Conservation (phyloP, 2,888 invertebrate genomes). For the Eupithecia tripunctaria region DNA sequence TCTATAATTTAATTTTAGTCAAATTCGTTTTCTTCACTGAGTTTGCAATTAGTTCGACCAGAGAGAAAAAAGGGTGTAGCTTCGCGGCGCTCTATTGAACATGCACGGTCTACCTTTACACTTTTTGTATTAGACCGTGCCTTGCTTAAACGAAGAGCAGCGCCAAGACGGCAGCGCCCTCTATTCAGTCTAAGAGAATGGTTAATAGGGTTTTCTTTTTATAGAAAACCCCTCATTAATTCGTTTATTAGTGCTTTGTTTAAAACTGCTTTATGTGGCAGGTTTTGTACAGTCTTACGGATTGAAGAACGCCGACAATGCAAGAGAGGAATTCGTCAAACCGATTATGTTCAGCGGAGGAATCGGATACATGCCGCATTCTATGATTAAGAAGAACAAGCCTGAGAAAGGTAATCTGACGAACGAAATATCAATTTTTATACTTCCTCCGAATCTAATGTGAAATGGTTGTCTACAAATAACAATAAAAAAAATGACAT, state of each 20-base stretch:
- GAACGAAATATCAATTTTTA: constrained; percentile 7
- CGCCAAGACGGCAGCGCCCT: neutral
- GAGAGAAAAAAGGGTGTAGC: neutral
- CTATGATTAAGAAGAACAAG: constrained; percentile 90
- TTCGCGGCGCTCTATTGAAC: neutral
- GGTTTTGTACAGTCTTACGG: constrained; percentile 98
- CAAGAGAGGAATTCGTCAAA: constrained; percentile 96
- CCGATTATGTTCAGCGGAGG: constrained; percentile 99
- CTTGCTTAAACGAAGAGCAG: neutral
- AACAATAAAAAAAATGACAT: too few species aligned
- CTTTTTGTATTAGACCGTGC: neutral
- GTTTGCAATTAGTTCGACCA: neutral
- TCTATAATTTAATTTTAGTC: neutral
- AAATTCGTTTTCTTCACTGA: neutral
- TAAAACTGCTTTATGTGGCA: constrained; percentile 47
- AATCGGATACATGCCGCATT: constrained; percentile 94
- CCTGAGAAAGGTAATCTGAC: constrained; percentile 87
- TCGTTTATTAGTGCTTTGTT: neutral
- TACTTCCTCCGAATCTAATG: too few species aligned
- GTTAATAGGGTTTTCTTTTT: neutral
- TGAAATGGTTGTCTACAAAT: too few species aligned
- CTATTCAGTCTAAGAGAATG: neutral
- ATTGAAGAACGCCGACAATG: constrained; percentile 85
- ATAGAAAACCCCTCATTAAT: neutral
- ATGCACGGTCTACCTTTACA: neutral